Base-by-base conservation (phyloP, 2,888 invertebrate species). In the Sericinus montela region DNA sequence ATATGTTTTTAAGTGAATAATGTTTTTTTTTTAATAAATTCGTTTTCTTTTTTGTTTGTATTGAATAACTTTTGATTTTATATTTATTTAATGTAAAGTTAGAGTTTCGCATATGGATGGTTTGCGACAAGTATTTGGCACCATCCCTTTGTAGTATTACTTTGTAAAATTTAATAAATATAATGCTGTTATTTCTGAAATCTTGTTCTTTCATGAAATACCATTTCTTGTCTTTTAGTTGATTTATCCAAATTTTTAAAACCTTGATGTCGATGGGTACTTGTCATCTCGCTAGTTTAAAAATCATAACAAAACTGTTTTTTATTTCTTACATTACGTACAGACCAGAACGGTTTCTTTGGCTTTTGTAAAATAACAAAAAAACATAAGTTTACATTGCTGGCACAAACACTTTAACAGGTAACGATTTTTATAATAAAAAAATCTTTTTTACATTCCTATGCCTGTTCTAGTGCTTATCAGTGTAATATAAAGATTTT, bases 401-500 rank as follows among this genome's bases (percentile, higher is more conserved):
- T 30, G 41, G 42, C 42, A 48, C 47, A 30, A 36, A 36, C 4
- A 40, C n/a, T 28, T 13, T 11, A 29, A 36, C 36, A 44, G 25
- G n/a, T n/a, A 7, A 8, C 3, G 23, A 38, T 3, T 23, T 15
- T 23, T 38, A 11, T 38, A 19, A 37, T 30, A 9, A 4, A 34
- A 23, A 9, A 14, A 34, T 5, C n/a, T 11, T 43, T 15, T 35
- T 35, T 8, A 32, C 11, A n/a, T 32, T 23, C 7, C 25, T 7
- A 39, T 45, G 30, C 23, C 25, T 10, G 8, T 32, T 25, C 39
- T 35, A 28, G 14, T 40, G 16, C 25, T 35, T 8, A 28, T 35
- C 11, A 34, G n/a, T 13, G 42, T 35, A n/a, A n/a, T n/a, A n/a
- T n/a, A 34, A 6, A 40, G 8, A 25, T 25, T 25, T 8, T 25